A percentile compares a stretch with the other conserved stretches of the same genome.
phyloP scores from a whole-genome alignment of 2,888 invertebrate genomes.

The Spilosoma lubricipeda region DNA sequence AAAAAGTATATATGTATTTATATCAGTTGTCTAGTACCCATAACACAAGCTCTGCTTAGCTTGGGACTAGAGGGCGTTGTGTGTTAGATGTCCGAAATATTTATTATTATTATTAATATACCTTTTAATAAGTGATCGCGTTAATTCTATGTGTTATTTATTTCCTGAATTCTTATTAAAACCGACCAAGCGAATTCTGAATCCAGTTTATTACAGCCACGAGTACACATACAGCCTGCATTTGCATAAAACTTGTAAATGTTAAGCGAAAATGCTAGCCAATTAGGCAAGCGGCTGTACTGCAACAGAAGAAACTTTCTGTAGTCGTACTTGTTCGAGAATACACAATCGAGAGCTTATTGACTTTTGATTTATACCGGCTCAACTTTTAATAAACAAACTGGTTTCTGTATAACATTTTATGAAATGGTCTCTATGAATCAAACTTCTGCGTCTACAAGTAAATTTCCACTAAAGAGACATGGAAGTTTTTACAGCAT shows the following conservation, averaged over 20 bases:
- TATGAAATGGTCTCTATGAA: slow-evolving; percentile 23
- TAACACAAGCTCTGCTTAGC: too few species aligned
- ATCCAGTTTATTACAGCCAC: slow-evolving; percentile 58
- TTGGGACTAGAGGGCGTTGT: too few species aligned
- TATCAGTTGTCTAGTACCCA: too few species aligned
- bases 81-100: too few species aligned
- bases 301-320: slow-evolving; percentile 70
- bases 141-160: too few species aligned
- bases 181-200: slow-evolving; percentile 56
- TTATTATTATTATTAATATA: too few species aligned
- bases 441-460: slow-evolving; percentile 23
- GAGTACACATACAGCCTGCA: slow-evolving; percentile 61
- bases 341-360: slow-evolving; percentile 72
- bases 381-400: slow-evolving; percentile 40
- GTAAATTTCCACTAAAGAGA: background rate
- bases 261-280: slow-evolving; percentile 76
- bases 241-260: slow-evolving; percentile 78
- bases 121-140: too few species aligned
- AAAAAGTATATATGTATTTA: too few species aligned
- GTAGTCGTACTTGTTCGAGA: slow-evolving; percentile 61
- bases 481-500: background rate
- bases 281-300: slow-evolving; percentile 75
- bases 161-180: slow-evolving; percentile 54
- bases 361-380: slow-evolving; percentile 70
- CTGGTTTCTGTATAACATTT: slow-evolving; percentile 23